These are phyloP conservation scores for Ellobius talpinus DNA, from an alignment of 2,113 vertebrate species.

Conservation along the genomic window DNA sequence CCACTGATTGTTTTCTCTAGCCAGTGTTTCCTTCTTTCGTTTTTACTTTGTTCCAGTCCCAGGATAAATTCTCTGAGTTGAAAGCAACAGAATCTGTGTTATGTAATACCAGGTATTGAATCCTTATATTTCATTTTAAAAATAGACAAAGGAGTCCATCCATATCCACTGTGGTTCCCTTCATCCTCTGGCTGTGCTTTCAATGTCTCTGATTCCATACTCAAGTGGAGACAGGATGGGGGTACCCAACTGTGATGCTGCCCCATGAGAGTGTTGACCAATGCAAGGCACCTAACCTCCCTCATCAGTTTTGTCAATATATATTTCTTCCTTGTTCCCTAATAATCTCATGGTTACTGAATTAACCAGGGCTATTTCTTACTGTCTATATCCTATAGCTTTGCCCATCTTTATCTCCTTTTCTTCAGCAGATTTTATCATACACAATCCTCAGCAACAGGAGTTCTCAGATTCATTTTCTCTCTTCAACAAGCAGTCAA, in stretches of 20 bases:
- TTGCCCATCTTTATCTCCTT: neutral
- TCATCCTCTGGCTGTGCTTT: neutral
- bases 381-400: neutral
- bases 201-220: neutral
- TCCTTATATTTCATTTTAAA: conserved; percentile 1
- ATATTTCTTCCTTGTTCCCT: conserved; percentile 7
- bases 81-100: neutral
- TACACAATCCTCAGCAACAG: neutral
- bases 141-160: neutral
- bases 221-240: neutral
- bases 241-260: neutral
- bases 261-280: neutral
- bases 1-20: neutral
- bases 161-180: neutral
- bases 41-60: neutral
- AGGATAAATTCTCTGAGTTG: neutral
- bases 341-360: conserved; percentile 9
- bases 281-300: neutral
- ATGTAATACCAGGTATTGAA: neutral
- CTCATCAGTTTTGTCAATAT: neutral
- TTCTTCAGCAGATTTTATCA: neutral
- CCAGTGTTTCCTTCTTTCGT: neutral
- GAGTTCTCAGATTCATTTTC: neutral
- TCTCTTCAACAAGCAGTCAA: neutral
- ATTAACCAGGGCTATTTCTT: conserved; percentile 21